Evolutionary conservation across 64 coral and sea anemone species (phyloP), one percentile per base, ranked within the genome.

Genomic region (Catalaphyllia jardinei): DNA sequence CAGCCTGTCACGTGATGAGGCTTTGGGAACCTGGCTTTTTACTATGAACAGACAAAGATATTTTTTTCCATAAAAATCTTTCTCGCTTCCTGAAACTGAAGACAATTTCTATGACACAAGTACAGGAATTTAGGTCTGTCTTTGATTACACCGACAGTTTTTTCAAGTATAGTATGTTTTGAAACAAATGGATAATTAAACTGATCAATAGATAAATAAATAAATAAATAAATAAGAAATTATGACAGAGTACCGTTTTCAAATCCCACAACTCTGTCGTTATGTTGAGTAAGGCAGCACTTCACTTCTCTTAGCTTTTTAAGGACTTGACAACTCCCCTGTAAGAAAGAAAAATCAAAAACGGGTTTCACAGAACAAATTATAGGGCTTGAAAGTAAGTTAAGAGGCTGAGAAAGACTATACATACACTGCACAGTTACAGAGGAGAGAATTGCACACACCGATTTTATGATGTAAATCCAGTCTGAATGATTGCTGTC

Each of bases 381-480:
- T 57, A 1, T 12, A 54, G 22, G 22, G 0, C n/a, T 8, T 31
- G 20, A 12, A 17, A 30, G 16, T n/a, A 22, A 16, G 24, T 29
- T 54, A 9, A 59, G 28, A 79, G 35, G 6, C 24, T 27, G 8
- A 10, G 15, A 17, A 18, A 16, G 35, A 4, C 15, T 71, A 1
- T 14, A 67, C 0, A 31, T 35, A 57, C n/a, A 39, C 4, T 52
- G 10, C 3, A 25, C 3, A 42, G 73, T 57, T 57, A 15, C 10
- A 54, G 4, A 7, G 4, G 52, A 74, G n/a, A 12, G 16, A n/a
- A n/a, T 19, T 83, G 4, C 19, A 62, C 63, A 20, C 86, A 98
- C 96, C 86, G 92, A 98, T 94, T 98, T 98, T 52, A 98, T 85
- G 87, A 98, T 92, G 79, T 98, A 98, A 54, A 98, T 98, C 96